Base-by-base conservation (phyloP, 2,888 invertebrate species). In the Torymus tubicola region DNA sequence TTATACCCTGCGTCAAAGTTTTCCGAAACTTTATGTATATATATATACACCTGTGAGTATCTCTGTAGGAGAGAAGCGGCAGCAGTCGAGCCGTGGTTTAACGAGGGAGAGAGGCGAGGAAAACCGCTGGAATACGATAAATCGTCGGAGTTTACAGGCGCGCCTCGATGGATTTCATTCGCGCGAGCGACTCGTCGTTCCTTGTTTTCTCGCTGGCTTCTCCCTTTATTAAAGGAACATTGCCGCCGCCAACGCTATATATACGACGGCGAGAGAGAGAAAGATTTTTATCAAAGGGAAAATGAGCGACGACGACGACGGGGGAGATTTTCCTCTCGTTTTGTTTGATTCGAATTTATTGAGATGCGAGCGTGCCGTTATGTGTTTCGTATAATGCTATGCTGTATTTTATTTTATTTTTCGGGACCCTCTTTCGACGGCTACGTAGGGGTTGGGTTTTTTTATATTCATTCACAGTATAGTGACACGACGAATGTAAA, bases 111-210 rank as follows among this genome's bases (percentile, higher is more conserved):
- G 21, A 21, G 21, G 21, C 21, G 21, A 21, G 72, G 81, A 81
- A 81, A 81, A 81, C 78, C 78, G 60, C 80, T 69, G 78, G 74
- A 79, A 82, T 76, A 64, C 79, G 75, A 79, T 70, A 76, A 79
- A 79, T 79, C 67, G 72, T 69, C 68, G 16, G 71, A 78, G 78
- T 74, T 75, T 68, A 72, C 80, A 76, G 68, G 81, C 65, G 74
- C 76, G 79, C 79, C 79, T 79, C 81, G 72, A 72, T 76, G 79
- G 67, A 78, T 81, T 76, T 80, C 75, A 71, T 57, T 79, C 63
- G 50, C 67, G 58, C 58, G 50, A 52, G 24, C 57, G 67, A 16
- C 50, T 13, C 55, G 24, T 65, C 50, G n/a, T 12, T 42, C 10
- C 31, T 42, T 57, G 31, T 70, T 70, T 42, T 57, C 60, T 8